Conservation (phyloP, 2,888 invertebrate genomes). For the Iphiclides podalirius region DNA sequence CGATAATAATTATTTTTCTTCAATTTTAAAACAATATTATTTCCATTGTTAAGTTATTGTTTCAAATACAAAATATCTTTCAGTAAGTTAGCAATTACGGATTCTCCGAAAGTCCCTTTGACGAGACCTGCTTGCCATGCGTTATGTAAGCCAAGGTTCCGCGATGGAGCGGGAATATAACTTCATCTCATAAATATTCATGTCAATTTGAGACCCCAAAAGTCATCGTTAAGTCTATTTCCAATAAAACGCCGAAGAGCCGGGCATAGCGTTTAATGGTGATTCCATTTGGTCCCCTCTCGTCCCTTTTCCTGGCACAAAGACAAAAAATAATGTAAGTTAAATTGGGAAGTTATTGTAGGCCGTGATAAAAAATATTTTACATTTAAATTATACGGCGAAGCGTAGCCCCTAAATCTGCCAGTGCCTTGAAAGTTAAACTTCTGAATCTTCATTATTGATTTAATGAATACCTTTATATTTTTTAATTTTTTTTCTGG, state of each 20-base stretch:
- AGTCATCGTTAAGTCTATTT: conserved; percentile 73
- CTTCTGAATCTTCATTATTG: too few relatives aligned
- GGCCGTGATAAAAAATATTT: neutral
- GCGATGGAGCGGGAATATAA: conserved; percentile 50
- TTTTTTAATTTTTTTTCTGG: too few relatives aligned
- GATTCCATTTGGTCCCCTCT: conserved; percentile 52
- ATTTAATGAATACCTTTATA: too few relatives aligned
- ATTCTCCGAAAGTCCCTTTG: neutral
- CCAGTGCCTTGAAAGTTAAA: too few relatives aligned
- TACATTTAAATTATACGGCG: neutral
- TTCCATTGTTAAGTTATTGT: too few relatives aligned
- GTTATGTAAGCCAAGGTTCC: conserved; percentile 39
- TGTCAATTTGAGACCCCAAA: conserved; percentile 65
- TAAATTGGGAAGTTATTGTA: conserved; percentile 26
- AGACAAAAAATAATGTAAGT: conserved; percentile 36
- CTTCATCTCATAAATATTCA: conserved; percentile 73
- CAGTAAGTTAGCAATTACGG: neutral
- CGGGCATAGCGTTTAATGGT: conserved; percentile 52
- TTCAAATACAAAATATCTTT: too few relatives aligned
- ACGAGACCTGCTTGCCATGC: conserved; percentile 1
- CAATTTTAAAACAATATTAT: too few relatives aligned
- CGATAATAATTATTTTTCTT: too few relatives aligned
- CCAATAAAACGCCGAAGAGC: conserved; percentile 61
- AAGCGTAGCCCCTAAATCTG: too few relatives aligned
- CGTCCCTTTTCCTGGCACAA: conserved; percentile 27